Evolutionary conservation across 2,888 invertebrate species (phyloP), one percentile per base, ranked within the genome.

Genomic region (Machimus atricapillus): DNA sequence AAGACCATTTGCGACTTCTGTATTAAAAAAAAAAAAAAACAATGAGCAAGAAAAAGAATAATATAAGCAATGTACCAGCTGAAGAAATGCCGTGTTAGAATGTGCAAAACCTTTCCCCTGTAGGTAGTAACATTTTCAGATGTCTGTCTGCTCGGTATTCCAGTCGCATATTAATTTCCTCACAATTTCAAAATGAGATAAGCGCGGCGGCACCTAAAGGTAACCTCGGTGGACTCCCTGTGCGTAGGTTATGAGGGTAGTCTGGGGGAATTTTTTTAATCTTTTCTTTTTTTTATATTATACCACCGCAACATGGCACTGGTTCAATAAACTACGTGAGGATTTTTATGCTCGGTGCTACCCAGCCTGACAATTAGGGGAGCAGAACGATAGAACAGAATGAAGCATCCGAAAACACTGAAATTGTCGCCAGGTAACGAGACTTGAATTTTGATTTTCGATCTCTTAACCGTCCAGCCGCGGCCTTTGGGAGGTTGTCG

Each of bases 391-490:
- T 66, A 66, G 66, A 66, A 66, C 23, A 23, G 66, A 66, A 66
- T 27, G 66, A 27, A 66, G 66, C 66, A 66, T 66, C 66, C 66
- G 66, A 66, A 66, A 66, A 27, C 66, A 66, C 23, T 66, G 82
- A 82, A 82, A 82, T 37, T 66, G 58, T 82, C 82, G 40, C 34
- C 82, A 7, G 37, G 37, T 82, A 40, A 58, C 82, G 66, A 34
- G 82, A 58, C 66, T 14, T 82, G 82, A 82, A 82, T 82, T 37
- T 58, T 82, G 58, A 82, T 82, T 82, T 56, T 66, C 12, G 56
- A 81, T 56, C 56, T 81, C 14, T 9, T 1, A n/a, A 0, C 46
- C 19, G 7, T 19, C 5, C 52, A 6, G 19, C 14, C 3, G 31
- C 31, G n/a, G 56, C 16, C 19, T 31, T 56, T 81, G 16, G 56